These are phyloP conservation scores for Anthophora plumipes DNA, from an alignment of 2,888 invertebrate genomes.

Conservation along the genomic window DNA sequence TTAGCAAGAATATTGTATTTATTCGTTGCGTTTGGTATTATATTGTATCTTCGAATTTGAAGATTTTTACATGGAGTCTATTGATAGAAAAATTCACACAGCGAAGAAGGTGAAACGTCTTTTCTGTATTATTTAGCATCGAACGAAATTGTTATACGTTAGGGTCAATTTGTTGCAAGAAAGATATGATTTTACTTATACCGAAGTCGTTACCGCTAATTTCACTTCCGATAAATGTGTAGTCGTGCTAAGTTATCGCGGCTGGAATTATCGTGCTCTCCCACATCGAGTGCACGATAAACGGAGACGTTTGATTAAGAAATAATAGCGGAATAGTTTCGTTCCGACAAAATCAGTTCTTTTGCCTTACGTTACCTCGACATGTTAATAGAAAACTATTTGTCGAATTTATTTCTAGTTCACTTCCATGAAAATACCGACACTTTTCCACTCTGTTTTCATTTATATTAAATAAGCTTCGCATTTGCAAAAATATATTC, in stretches of 20 bases:
- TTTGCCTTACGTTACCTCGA: neutral
- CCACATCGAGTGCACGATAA: slow-evolving; percentile 23
- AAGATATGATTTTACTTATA: slow-evolving; percentile 9
- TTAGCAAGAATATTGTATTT: too few species aligned
- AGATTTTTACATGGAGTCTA: too few species aligned
- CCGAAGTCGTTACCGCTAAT: slow-evolving; percentile 10
- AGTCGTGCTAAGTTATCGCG: slow-evolving; percentile 31
- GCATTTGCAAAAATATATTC: too few species aligned
- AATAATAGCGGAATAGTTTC: neutral
- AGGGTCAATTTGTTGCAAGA: neutral
- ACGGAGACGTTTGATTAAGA: slow-evolving; percentile 10
- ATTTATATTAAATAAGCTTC: too few species aligned
- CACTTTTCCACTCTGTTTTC: too few species aligned
- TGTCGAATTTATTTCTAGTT: neutral
- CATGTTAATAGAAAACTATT: neutral
- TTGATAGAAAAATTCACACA: too few species aligned
- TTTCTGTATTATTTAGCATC: too few species aligned
- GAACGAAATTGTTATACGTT: too few species aligned
- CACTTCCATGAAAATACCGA: too few species aligned
- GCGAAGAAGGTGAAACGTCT: too few species aligned
- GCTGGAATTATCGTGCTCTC: slow-evolving; percentile 36
- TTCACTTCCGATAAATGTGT: slow-evolving; percentile 21
- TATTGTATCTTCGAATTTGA: too few species aligned
- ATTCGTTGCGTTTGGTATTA: too few species aligned
- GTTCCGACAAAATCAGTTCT: neutral